Percentiles rank a stretch among this genome's conserved stretches.
These are phyloP conservation scores for Carcinoscorpius rotundicauda DNA, from an alignment of 1,140 invertebrate species.

Conservation along the genomic window DNA sequence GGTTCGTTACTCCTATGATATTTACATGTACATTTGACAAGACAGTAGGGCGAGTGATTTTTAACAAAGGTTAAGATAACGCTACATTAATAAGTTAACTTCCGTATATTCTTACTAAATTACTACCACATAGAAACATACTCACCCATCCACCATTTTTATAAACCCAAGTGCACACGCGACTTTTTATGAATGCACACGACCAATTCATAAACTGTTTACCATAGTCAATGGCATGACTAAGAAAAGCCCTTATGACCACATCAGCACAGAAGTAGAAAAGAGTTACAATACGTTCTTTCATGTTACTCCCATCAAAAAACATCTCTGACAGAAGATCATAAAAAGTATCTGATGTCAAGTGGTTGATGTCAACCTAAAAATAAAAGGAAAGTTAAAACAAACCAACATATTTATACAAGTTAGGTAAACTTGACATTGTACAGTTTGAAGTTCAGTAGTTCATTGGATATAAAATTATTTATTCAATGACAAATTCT, in stretches of 20 bases:
- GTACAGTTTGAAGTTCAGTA: too few relatives aligned
- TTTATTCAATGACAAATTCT: too few relatives aligned
- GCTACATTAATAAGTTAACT: too few relatives aligned
- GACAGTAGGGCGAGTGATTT: too few relatives aligned
- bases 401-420: too few relatives aligned
- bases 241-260: constrained; percentile 27
- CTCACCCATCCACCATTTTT: constrained; percentile 30
- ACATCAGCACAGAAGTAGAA: constrained; percentile 38
- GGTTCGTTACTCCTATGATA: too few relatives aligned
- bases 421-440: too few relatives aligned
- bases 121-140: neutral
- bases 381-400: neutral
- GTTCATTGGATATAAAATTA: too few relatives aligned
- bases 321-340: constrained; percentile 23
- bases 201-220: constrained; percentile 31
- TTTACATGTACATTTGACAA: too few relatives aligned
- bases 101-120: too few relatives aligned
- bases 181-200: constrained; percentile 26
- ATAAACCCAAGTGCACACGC: constrained; percentile 30
- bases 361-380: constrained; percentile 22
- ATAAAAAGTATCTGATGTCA: constrained; percentile 20
- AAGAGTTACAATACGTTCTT: constrained; percentile 33
- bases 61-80: too few relatives aligned
- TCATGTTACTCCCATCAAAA: constrained; percentile 28
- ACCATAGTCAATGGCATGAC: constrained; percentile 19